Conservation (phyloP, 2,113 vertebrate genomes). For the Epinephelus cyanopodus region DNA sequence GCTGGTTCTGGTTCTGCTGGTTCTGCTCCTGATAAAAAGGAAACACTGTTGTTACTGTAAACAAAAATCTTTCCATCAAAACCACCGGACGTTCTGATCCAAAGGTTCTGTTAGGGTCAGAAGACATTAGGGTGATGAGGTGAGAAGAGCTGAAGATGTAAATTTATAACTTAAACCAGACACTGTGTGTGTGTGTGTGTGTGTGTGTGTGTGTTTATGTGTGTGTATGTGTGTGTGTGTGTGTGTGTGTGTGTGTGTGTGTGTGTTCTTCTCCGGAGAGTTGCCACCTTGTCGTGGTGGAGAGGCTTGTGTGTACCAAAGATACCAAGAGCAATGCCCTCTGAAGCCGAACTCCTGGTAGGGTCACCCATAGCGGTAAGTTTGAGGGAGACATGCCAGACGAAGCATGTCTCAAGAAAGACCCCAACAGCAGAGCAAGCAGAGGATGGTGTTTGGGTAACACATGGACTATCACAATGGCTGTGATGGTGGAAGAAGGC, state of each 20-base stretch:
- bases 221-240: not conserved
- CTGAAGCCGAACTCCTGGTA: not conserved
- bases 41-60: not conserved
- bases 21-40: conserved; percentile 29
- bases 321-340: not conserved
- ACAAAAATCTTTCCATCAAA: not conserved
- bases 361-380: not conserved
- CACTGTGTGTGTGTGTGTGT: not conserved
- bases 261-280: too few relatives aligned
- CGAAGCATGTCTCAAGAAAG: not conserved
- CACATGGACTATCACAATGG: too few relatives aligned
- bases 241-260: not conserved
- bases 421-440: not conserved
- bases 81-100: not conserved
- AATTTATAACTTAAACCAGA: too few relatives aligned
- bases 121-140: too few relatives aligned
- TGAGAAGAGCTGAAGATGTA: too few relatives aligned
- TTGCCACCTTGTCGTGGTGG: too few relatives aligned
- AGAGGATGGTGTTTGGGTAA: too few relatives aligned
- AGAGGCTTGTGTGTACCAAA: not conserved
- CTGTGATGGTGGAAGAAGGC: not conserved
- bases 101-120: too few relatives aligned
- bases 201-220: not conserved
- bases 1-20: conserved; percentile 34
- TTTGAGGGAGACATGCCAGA: not conserved